Base-by-base conservation (phyloP, 2,113 vertebrate species). In the Malurus melanocephalus region DNA sequence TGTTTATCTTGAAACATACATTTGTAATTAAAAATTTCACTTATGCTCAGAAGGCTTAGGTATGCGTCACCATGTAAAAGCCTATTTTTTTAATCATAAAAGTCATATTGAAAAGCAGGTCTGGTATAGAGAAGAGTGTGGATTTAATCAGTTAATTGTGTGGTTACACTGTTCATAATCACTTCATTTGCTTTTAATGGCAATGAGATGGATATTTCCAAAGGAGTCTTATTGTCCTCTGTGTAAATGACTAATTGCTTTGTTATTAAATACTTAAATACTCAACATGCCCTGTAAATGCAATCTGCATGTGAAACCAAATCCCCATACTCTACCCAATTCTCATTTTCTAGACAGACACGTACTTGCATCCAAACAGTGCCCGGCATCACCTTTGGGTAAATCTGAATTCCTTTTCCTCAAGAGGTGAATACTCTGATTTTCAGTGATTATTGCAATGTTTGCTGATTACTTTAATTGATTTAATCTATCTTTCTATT, bases 141-240 rank as follows among this genome's bases (percentile, higher is more conserved):
- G 43, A 69, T 96, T 96, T 95, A 93, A 94, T 96, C 92, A 91
- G 80, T 91, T 93, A 95, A 93, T 95, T 88, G 84, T 88, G 68
- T 43, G 61, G 83, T 93, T 93, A 73, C n/a, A 66, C 43, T 74
- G 62, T 73, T 93, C 69, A 46, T 92, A 96, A 95, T 94, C 90
- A 87, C 74, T 93, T 93, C 85, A 92, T 93, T 95, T 94, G 77
- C 74, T 95, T 94, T 93, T 95, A 94, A 92, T 90, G 80, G 74
- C 87, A 94, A 93, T 87, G 90, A 92, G 90, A 84, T 88, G 78
- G 92, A 87, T 93, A 88, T 93, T 94, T 94, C 83, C 86, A 91
- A 92, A 93, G 67, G 67, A 95, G 75, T 90, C n/a, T 85, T 59
- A 62, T 90, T 92, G 81, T 93, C 81, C 83, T 93, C 69, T 81